phyloP scores from a whole-genome alignment of 1,140 invertebrate genomes.

The Euborellia annulipes region DNA sequence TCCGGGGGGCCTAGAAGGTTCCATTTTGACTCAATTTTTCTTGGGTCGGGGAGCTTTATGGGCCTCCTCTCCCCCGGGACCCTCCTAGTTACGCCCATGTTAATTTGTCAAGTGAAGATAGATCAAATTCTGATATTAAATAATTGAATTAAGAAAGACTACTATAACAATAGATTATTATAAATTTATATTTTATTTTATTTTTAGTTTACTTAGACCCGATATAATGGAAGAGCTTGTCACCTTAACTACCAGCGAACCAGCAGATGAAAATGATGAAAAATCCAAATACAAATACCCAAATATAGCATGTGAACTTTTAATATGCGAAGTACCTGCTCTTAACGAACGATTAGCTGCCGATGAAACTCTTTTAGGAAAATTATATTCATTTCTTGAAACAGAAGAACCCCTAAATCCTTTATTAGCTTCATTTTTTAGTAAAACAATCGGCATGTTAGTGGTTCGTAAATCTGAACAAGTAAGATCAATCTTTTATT shows the following conservation, averaged over 20 bases:
- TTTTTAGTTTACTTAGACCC: slow-evolving; percentile 61
- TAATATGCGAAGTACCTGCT: slow-evolving; percentile 73
- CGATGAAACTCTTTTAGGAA: slow-evolving; percentile 57
- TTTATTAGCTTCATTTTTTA: slow-evolving; percentile 87
- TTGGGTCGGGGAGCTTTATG: too few species aligned
- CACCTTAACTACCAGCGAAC: slow-evolving; percentile 70
- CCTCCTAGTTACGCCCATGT: too few species aligned
- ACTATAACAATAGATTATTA: slow-evolving; percentile 2
- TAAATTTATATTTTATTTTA: slow-evolving; percentile 13
- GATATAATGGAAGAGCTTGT: slow-evolving; percentile 77
- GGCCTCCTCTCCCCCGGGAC: too few species aligned
- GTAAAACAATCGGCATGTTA: slow-evolving; percentile 79
- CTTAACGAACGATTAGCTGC: slow-evolving; percentile 72
- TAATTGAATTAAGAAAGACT: too few species aligned
- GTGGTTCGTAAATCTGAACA: slow-evolving; percentile 61
- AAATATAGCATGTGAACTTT: slow-evolving; percentile 84
- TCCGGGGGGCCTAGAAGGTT: too few species aligned
- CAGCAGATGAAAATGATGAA: slow-evolving; percentile 56
- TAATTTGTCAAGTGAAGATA: too few species aligned
- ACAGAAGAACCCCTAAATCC: slow-evolving; percentile 78
- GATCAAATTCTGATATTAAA: too few species aligned
- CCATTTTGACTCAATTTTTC: too few species aligned
- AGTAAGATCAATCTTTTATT: slow-evolving; percentile 28
- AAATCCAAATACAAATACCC: slow-evolving; percentile 74
- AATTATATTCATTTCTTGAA: slow-evolving; percentile 80